Evolutionary conservation across 2,888 invertebrate genomes (phyloP).

Genomic region (Digitonthophagus gazella): DNA sequence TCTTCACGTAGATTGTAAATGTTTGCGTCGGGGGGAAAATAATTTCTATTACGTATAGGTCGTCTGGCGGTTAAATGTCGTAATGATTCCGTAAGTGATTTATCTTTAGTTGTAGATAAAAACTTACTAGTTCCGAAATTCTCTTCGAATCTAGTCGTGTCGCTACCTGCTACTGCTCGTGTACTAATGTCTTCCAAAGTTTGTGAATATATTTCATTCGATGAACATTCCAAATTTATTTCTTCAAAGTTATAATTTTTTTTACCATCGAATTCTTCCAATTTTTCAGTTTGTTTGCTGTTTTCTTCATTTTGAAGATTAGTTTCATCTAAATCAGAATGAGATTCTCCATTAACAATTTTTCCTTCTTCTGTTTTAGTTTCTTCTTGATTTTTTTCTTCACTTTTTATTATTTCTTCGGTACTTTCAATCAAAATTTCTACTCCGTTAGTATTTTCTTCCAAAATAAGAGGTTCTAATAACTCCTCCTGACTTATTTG

Average conservation of each 20-base stretch:
- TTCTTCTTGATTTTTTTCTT: not conserved
- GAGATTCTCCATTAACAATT: not conserved
- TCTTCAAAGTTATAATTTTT: not conserved
- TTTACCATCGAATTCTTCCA: constrained; percentile 5
- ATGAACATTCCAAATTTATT: constrained; percentile 6
- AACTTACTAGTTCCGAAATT: constrained; percentile 36
- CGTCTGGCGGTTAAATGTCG: constrained; percentile 34
- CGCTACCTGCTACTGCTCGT: constrained; percentile 42
- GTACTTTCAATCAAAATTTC: not conserved
- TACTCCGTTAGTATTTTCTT: not conserved
- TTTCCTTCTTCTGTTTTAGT: not conserved
- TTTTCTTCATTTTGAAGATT: constrained; percentile 11
- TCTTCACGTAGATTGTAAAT: constrained; percentile 28
- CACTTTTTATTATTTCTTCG: constrained; percentile 1
- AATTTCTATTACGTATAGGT: constrained; percentile 27
- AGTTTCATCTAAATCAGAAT: too few relatives aligned
- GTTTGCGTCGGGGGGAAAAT: constrained; percentile 17
- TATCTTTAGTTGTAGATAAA: constrained; percentile 36
- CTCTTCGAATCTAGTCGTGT: constrained; percentile 41
- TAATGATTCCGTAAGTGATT: constrained; percentile 40
- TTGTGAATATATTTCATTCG: not conserved
- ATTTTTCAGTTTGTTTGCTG: not conserved
- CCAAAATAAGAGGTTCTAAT: not conserved
- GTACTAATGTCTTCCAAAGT: constrained; percentile 38
- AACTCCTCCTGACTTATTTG: too few relatives aligned